Base-by-base conservation (phyloP, 2,797 vertebrate species). In the Syngnathus rostellatus region DNA sequence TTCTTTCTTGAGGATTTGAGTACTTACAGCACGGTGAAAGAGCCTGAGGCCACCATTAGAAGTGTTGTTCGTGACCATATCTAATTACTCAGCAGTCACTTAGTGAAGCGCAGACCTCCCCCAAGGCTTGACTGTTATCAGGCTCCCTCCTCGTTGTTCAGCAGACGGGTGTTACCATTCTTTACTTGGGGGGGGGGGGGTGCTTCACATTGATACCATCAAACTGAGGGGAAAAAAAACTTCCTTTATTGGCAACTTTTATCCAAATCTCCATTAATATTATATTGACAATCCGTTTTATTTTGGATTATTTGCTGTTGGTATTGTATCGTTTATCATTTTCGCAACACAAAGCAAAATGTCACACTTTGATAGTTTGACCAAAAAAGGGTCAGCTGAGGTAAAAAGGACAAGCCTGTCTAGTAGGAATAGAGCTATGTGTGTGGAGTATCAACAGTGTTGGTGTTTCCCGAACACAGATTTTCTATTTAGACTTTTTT, bases 391-490 rank as follows among this genome's bases (percentile, higher is more conserved):
- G 59, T 19, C 39, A 21, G 10, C 19, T 37, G 2, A 61, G 19
- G 19, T 8, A 19, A 45, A 23, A 43, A 62, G 40, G 7, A 45
- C 40, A 62, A 16, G n/a, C 21, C 5, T 16, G 23, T 62, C 41
- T 23, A 25, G 60, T 62, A 14, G 43, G 23, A 45, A 17, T 62
- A 62, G 2, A 60, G 12, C 38, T 40, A 10, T 14, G 2, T 57
- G 54, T 57, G 25, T 57, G 54, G 6, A 31, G 54, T 57, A 25
- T 57, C 37, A 57, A 16, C 54, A 57, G 25, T 1, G 12, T 37
- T 17, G 54, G 25, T 57, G 25, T 57, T 57, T 57, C 54, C 25
- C 14, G 11, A 57, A 57, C 54, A 57, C 54, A 57, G 54, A 57
- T 60, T 60, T 60, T 40, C 37, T 31, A 16, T 16, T 51, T 51